Base-by-base conservation (phyloP, 2,113 vertebrate genomes). In the Pitta sordida region DNA sequence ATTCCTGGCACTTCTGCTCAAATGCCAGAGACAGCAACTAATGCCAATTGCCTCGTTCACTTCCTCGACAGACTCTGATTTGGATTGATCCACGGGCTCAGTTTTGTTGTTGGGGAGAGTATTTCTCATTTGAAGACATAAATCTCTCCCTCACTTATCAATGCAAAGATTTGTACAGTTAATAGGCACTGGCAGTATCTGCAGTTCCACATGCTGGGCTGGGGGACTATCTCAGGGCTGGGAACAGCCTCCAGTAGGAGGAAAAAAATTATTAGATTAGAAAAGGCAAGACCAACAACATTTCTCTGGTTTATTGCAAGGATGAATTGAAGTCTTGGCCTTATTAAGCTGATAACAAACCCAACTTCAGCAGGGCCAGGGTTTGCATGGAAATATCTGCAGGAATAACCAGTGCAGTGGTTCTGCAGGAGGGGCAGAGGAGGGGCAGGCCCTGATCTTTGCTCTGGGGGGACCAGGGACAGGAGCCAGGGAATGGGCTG, bases 331-430 rank as follows among this genome's bases (percentile, higher is more conserved):
- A 96, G 90, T 85, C 93, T 73, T 88, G 85, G 82, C 90, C 91
- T 46, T 93, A 83, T 88, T 93, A 95, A 90, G 41, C 62, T 95
- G 96, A 95, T 94, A 96, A 95, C 84, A 82, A 93, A 95, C 55
- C 34, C 0, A 2, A 36, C 65, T 90, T 44, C 90, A 52, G 46
- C 37, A 3, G 53, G 88, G 53, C 90, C 82, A 83, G 78, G 56
- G 26, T 44, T 83, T 91, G 52, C 53, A 29, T 36, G 65, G 79
- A 82, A 86, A 64, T 39, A 39, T 59, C 68, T 64, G 56, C 69
- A 68, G 91, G 71, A 90, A 55, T 22, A 76, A 59, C 36, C 44
- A 9, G 4, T 4, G 59, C 59, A 62, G 26, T 3, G 39, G 4
- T 8, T 26, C 26, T 41, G 12, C n/a, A 13, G 59, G 17, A 62